phyloP scores from a whole-genome alignment of 2,888 invertebrate species.

The Microctonus aethiopoides region DNA sequence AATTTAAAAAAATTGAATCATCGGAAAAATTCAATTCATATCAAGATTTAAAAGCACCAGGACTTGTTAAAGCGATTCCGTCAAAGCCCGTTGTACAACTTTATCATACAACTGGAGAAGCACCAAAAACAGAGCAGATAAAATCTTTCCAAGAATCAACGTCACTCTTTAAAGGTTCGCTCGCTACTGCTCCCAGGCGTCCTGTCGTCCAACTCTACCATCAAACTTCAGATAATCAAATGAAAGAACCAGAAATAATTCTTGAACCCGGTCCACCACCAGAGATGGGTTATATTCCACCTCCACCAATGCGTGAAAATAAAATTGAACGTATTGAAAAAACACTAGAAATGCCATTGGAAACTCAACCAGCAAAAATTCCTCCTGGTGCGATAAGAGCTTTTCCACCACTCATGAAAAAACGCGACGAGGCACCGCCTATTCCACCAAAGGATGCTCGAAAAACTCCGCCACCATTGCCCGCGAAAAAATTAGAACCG shows the following conservation, averaged over 20 bases:
- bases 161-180: conserved; percentile 42
- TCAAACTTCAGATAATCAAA: conserved; percentile 31
- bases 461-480: conserved; percentile 65
- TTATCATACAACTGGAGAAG: conserved; percentile 52
- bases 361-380: conserved; percentile 69
- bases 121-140: conserved; percentile 25
- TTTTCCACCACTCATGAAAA: conserved; percentile 66
- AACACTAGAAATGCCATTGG: conserved; percentile 69
- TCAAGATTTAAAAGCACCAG: conserved; percentile 68
- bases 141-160: conserved; percentile 32
- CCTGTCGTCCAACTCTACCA: conserved; percentile 50
- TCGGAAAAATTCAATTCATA: conserved; percentile 60
- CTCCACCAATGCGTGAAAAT: conserved; percentile 69
- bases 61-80: conserved; percentile 66
- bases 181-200: conserved; percentile 46
- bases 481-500: conserved; percentile 61
- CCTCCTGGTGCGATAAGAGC: conserved; percentile 71
- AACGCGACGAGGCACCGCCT: conserved; percentile 62
- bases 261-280: conserved; percentile 77
- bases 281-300: conserved; percentile 74
- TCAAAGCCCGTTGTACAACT: conserved; percentile 49
- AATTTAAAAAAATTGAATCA: conserved; percentile 53
- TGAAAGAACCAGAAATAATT: conserved; percentile 39
- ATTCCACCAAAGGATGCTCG: conserved; percentile 64
- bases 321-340: conserved; percentile 69